Percentiles rank a stretch among this genome's conserved stretches.
These are phyloP conservation scores for Cydia splendana DNA, from an alignment of 1,140 invertebrate species.

Conservation along the genomic window DNA sequence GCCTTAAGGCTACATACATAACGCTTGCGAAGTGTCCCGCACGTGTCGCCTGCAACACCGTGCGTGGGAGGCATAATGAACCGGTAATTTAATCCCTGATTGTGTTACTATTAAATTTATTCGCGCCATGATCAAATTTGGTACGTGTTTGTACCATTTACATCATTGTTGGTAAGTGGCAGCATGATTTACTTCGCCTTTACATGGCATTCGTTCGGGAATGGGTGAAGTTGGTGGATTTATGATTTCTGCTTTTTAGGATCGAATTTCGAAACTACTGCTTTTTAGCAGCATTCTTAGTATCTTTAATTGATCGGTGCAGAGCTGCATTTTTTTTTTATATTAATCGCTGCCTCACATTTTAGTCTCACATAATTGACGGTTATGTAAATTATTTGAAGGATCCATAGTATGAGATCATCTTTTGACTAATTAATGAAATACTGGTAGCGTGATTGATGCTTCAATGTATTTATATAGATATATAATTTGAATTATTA, in stretches of 20 bases:
- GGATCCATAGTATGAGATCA: slow-evolving; percentile 1
- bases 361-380: not conserved
- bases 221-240: slow-evolving; percentile 43
- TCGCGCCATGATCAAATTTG: slow-evolving; percentile 72
- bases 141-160: slow-evolving; percentile 67
- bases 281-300: not conserved
- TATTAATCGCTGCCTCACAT: not conserved
- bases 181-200: slow-evolving; percentile 60
- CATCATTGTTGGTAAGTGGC: slow-evolving; percentile 55
- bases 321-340: not conserved
- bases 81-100: slow-evolving; percentile 76
- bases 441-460: slow-evolving; percentile 19
- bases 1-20: slow-evolving; percentile 51
- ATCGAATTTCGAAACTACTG: not conserved
- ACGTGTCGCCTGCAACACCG: slow-evolving; percentile 53
- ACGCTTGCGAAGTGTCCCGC: slow-evolving; percentile 58
- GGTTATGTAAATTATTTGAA: not conserved
- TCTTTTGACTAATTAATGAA: slow-evolving; percentile 25
- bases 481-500: not conserved
- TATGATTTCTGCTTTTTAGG: slow-evolving; percentile 29
- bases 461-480: not conserved
- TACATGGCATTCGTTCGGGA: slow-evolving; percentile 39
- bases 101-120: slow-evolving; percentile 77
- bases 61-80: slow-evolving; percentile 73
- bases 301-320: no score